These are phyloP conservation scores for Diploscapter pachys DNA, from an alignment of 1,140 invertebrate genomes.

Conservation along the genomic window DNA sequence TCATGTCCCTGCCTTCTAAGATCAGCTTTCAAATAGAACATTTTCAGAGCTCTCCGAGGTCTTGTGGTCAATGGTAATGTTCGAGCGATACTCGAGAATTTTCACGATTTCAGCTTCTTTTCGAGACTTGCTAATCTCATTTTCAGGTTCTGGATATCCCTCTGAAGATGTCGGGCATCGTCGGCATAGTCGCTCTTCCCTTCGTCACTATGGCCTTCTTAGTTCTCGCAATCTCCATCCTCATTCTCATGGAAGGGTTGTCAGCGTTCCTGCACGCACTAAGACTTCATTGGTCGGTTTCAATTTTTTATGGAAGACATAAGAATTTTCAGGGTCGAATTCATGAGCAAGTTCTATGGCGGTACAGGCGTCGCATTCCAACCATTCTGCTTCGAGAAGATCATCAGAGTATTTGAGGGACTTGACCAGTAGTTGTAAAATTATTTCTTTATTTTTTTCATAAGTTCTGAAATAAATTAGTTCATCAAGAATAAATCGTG, in stretches of 20 bases:
- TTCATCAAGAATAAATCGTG: no score
- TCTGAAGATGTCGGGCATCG: slow-evolving; percentile 63
- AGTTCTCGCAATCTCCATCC: slow-evolving; percentile 77
- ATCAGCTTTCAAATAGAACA: neutral
- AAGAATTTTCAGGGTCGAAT: slow-evolving; percentile 77
- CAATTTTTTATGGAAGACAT: neutral
- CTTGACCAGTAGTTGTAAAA: slow-evolving; percentile 20
- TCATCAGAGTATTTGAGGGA: slow-evolving; percentile 64
- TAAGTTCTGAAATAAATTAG: no score
- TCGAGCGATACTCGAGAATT: no score
- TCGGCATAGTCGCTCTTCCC: slow-evolving; percentile 69
- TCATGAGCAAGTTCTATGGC: slow-evolving; percentile 93
- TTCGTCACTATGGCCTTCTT: slow-evolving; percentile 79
- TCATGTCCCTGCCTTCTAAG: neutral
- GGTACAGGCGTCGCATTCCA: slow-evolving; percentile 84
- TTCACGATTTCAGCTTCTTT: no score
- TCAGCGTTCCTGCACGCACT: slow-evolving; percentile 96
- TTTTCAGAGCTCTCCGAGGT: slow-evolving; percentile 60
- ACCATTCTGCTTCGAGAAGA: slow-evolving; percentile 88
- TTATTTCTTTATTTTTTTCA: no score
- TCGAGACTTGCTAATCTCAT: no score
- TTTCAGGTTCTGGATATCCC: slow-evolving; percentile 55
- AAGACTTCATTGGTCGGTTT: slow-evolving; percentile 85
- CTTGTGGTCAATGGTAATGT: slow-evolving; percentile 61
- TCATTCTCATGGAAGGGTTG: slow-evolving; percentile 91